phyloP scores from a whole-genome alignment of 2,797 vertebrate species.

The Chiloscyllium punctatum region DNA sequence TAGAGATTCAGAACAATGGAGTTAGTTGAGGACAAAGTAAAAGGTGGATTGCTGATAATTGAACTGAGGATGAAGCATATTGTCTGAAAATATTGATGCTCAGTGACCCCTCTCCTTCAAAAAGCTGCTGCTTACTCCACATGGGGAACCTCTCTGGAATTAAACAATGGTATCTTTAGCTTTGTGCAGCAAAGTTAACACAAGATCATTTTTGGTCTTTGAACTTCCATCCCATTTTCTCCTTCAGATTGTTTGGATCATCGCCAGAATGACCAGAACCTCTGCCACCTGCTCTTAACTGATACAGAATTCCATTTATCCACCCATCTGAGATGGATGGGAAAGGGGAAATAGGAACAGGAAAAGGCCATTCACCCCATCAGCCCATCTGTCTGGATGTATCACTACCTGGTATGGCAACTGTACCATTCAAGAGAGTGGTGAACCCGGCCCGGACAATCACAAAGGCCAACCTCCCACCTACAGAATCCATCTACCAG shows the following conservation, averaged over 20 bases:
- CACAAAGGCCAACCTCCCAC: no score
- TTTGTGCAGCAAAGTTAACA: not conserved
- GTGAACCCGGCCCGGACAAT: no score
- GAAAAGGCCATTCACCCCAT: no score
- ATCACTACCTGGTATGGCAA: no score
- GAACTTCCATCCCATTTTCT: not conserved
- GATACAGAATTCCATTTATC: not conserved
- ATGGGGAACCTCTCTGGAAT: not conserved
- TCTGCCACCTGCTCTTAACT: not conserved
- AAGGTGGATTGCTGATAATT: not conserved
- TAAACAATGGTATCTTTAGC: not conserved
- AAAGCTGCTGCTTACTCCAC: not conserved
- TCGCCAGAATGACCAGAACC: not conserved
- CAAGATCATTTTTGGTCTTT: not conserved
- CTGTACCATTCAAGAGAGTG: no score
- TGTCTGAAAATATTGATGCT: not conserved
- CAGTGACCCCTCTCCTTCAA: not conserved
- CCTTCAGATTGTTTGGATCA: no score
- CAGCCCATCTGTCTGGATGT: no score
- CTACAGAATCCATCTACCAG: no score
- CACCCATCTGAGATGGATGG: no score
- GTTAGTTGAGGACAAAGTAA: not conserved
- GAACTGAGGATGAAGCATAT: not conserved
- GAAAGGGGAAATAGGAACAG: no score
- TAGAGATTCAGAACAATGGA: not conserved